Base-by-base conservation (phyloP, 2,797 vertebrate genomes). In the Tamandua tetradactyla region DNA sequence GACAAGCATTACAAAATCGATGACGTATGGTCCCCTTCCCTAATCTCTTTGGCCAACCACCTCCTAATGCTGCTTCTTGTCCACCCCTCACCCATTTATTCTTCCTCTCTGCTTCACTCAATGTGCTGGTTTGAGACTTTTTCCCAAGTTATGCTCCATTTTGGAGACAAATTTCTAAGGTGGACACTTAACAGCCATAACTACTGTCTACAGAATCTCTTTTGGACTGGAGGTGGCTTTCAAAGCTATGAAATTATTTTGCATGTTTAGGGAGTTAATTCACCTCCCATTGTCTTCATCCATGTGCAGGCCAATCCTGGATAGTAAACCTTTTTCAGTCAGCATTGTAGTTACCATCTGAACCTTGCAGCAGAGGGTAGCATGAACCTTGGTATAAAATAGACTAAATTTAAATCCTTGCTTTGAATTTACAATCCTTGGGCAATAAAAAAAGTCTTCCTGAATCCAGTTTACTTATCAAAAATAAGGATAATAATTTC, bases 341-440 rank as follows among this genome's bases (percentile, higher is more conserved):
- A 27, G 2, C 25, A 83, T 59, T 78, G n/a, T 52, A 64, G 35
- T n/a, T 49, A 5, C 4, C 22, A 75, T 76, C 25, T 82, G 35
- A 83, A 74, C 22, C 47, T 91, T 30, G 15, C 1, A 35, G 57
- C 44, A 78, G 10, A 76, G 5, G 66, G 23, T 17, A 35, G 35
- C 47, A 93, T 17, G 78, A 84, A 66, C 6, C 15, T 18, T 88
- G 44, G 2, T 79, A 25, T 64, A 71, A 87, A 95, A 17, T 75
- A 44, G 79, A 75, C 4, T 30, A 72, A 23, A 0, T 55, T 32
- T 23, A 71, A 71, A 71, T 44, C 79, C 22, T 79, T 89, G 61
- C 37, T 91, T 83, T 91, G 57, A 76, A 35, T 88, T 82, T 81
- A 81, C 35, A 75, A 52, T 79, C 75, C 32, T 72, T 74, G 35